Percentiles rank a stretch among this genome's conserved stretches.
phyloP scores from a whole-genome alignment of 2,113 vertebrate species.

The Platichthys stellatus region DNA sequence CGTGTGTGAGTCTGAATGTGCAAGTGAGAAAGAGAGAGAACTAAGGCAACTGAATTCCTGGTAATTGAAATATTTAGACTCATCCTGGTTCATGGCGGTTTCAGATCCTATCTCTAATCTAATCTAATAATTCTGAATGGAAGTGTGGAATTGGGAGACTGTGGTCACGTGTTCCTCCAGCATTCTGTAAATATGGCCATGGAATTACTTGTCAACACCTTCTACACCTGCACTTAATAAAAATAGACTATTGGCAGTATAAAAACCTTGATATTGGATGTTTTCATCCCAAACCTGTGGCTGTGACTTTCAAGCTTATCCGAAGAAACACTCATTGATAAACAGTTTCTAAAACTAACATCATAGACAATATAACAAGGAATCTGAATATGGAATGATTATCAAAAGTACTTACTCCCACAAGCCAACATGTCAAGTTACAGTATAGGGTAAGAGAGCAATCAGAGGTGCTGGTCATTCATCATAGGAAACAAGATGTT shows the following conservation, averaged over 20 bases:
- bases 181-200: constrained; percentile 8
- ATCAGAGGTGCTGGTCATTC: constrained; percentile 11
- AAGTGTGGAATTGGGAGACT: background rate
- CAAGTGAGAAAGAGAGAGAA: constrained; percentile 2
- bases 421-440: constrained; percentile 36
- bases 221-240: constrained; percentile 20
- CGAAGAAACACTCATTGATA: constrained; percentile 27
- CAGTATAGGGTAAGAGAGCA: constrained; percentile 10
- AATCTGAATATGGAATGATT: constrained; percentile 35
- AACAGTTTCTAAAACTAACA: constrained; percentile 31
- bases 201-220: constrained; percentile 1
- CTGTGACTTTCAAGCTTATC: constrained; percentile 1
- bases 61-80: background rate
- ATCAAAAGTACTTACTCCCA: constrained; percentile 47
- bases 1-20: background rate
- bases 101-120: background rate
- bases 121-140: background rate
- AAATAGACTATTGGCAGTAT: constrained; percentile 31
- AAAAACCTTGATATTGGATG: background rate
- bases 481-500: background rate
- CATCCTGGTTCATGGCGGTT: background rate
- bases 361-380: constrained; percentile 29
- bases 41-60: constrained; percentile 1
- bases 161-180: constrained; percentile 19
- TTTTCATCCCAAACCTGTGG: background rate